Conservation (phyloP, 1,140 invertebrate species). For the Procambarus virginalis region DNA sequence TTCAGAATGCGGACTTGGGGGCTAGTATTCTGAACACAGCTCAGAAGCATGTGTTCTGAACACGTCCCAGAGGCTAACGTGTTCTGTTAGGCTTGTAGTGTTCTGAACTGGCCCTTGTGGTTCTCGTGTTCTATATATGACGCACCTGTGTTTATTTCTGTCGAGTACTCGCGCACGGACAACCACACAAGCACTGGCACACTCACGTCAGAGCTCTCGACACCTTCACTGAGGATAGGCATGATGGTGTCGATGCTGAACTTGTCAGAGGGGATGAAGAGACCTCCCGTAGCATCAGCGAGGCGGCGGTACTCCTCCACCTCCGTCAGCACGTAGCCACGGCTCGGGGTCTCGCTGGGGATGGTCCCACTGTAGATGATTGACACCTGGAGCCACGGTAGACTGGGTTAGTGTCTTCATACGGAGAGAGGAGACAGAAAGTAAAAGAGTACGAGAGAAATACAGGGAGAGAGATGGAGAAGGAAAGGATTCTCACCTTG, state of each 20-base stretch:
- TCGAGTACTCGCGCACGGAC: too few species aligned
- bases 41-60: too few species aligned
- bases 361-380: not conserved
- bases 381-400: not conserved
- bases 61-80: too few species aligned
- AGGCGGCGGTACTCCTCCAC: slow-evolving; percentile 37
- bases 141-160: too few species aligned
- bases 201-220: slow-evolving; percentile 47
- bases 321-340: not conserved
- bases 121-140: too few species aligned
- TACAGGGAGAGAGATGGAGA: not conserved
- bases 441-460: not conserved
- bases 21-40: too few species aligned
- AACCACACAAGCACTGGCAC: too few species aligned
- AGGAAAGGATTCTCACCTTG: slow-evolving; percentile 18
- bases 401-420: not conserved
- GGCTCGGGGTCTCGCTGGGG: too few species aligned
- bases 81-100: too few species aligned
- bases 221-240: slow-evolving; percentile 49
- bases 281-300: slow-evolving; percentile 42
- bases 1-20: too few species aligned
- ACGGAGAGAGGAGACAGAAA: not conserved
- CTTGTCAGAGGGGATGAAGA: slow-evolving; percentile 60
- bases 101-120: too few species aligned
- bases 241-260: slow-evolving; percentile 51